These are phyloP conservation scores for Leptopilina clavipes DNA, from an alignment of 1,140 invertebrate species.

Conservation along the genomic window DNA sequence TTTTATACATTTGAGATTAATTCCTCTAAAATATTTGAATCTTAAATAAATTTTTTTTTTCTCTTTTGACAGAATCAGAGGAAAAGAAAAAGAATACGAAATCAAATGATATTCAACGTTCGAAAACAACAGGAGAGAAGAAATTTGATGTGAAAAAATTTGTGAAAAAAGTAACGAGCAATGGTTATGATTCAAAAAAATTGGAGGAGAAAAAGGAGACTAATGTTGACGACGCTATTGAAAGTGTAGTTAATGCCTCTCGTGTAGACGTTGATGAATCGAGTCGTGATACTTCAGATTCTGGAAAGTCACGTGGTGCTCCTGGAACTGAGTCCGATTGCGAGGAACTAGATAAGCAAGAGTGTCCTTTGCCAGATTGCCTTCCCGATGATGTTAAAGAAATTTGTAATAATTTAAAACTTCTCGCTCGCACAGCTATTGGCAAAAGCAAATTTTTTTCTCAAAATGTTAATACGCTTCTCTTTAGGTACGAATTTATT, in stretches of 20 bases:
- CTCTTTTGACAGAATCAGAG: constrained; percentile 62
- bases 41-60: constrained; percentile 29
- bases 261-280: constrained; percentile 70
- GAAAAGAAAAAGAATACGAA: constrained; percentile 68
- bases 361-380: constrained; percentile 77
- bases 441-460: constrained; percentile 81
- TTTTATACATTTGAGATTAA: not conserved
- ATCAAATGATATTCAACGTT: constrained; percentile 48
- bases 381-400: constrained; percentile 77
- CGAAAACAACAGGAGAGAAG: constrained; percentile 53
- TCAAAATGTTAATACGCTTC: constrained; percentile 77
- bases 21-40: not conserved
- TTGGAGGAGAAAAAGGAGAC: constrained; percentile 61
- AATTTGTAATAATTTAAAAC: constrained; percentile 77
- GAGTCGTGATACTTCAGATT: constrained; percentile 71
- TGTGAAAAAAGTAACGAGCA: constrained; percentile 62
- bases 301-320: constrained; percentile 63
- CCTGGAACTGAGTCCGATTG: constrained; percentile 66
- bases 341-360: constrained; percentile 69
- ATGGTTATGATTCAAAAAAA: constrained; percentile 66
- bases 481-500: constrained; percentile 76
- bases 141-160: constrained; percentile 70
- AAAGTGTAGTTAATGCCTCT: constrained; percentile 76
- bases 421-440: constrained; percentile 70
- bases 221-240: constrained; percentile 74